Conservation (phyloP, 2,797 vertebrate genomes). For the Kryptopterus vitreolus region DNA sequence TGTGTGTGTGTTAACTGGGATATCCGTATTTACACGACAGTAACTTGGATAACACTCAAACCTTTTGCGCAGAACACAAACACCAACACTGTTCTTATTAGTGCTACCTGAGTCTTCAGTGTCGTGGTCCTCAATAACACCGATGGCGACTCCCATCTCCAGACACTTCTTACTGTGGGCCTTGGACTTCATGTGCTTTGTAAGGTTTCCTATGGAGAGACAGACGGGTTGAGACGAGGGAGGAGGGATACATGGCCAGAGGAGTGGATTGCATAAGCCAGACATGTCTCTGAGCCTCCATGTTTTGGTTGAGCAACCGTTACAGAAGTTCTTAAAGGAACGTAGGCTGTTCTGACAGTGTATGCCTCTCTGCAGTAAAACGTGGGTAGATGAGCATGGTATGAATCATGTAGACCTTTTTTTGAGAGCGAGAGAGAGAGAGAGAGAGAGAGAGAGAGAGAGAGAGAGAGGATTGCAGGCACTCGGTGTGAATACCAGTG, state of each 20-base stretch:
- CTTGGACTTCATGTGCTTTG: constrained; percentile 99
- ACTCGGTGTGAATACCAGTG: constrained; percentile 18
- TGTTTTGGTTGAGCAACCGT: constrained; percentile 72
- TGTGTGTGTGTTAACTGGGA: not conserved
- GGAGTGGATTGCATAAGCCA: constrained; percentile 52
- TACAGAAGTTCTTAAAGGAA: constrained; percentile 75
- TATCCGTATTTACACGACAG: not conserved
- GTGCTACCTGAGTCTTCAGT: constrained; percentile 91
- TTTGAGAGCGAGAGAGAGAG: constrained; percentile 57
- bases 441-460: constrained; percentile 47
- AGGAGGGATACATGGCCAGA: constrained; percentile 36
- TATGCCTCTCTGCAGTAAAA: constrained; percentile 70
- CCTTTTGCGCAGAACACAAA: too few relatives aligned
- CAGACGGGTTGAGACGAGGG: constrained; percentile 38
- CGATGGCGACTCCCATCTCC: constrained; percentile 92
- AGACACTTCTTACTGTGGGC: constrained; percentile 98
- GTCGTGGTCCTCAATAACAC: constrained; percentile 90
- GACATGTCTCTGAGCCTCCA: constrained; percentile 59
- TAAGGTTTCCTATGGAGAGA: constrained; percentile 87
- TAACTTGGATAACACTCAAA: too few relatives aligned
- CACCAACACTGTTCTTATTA: too few relatives aligned
- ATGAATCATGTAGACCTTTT: constrained; percentile 72
- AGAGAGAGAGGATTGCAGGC: constrained; percentile 48
- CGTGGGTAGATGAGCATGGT: constrained; percentile 72
- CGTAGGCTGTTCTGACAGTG: constrained; percentile 74